A percentile compares a stretch with the other conserved stretches of the same genome.
These are phyloP conservation scores for Engystomops pustulosus DNA, from an alignment of 2,113 vertebrate genomes.

Conservation along the genomic window DNA sequence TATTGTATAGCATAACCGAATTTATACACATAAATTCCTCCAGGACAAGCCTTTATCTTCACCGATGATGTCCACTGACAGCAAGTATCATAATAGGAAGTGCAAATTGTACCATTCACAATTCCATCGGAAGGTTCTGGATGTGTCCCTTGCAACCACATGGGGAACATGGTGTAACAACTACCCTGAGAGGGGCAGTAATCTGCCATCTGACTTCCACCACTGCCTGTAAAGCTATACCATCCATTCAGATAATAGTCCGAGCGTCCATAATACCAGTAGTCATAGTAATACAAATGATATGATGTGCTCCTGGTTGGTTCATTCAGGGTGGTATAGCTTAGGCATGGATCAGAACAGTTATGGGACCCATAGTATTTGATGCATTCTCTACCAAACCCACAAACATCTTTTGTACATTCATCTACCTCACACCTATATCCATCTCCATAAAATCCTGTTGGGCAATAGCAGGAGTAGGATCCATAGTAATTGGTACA, in stretches of 20 bases:
- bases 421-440: constrained; percentile 46
- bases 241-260: constrained; percentile 45
- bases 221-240: constrained; percentile 66
- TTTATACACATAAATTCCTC: constrained; percentile 60
- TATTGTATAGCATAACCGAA: constrained; percentile 36
- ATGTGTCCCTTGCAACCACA: constrained; percentile 66
- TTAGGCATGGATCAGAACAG: constrained; percentile 67
- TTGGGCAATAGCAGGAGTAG: constrained; percentile 62
- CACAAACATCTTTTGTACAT: neutral
- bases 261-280: accelerated
- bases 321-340: constrained; percentile 57
- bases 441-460: constrained; percentile 62
- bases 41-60: constrained; percentile 62
- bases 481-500: constrained; percentile 61
- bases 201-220: constrained; percentile 62
- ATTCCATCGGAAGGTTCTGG: constrained; percentile 46
- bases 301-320: constrained; percentile 60
- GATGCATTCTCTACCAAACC: constrained; percentile 41
- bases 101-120: constrained; percentile 58
- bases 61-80: constrained; percentile 61
- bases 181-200: constrained; percentile 15
- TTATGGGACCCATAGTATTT: neutral
- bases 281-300: constrained; percentile 17
- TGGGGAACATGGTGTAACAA: constrained; percentile 58
- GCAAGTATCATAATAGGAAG: constrained; percentile 62